A percentile compares a stretch with the other conserved stretches of the same genome.
Conservation (phyloP, 2,113 vertebrate genomes). For the Procapra przewalskii region DNA sequence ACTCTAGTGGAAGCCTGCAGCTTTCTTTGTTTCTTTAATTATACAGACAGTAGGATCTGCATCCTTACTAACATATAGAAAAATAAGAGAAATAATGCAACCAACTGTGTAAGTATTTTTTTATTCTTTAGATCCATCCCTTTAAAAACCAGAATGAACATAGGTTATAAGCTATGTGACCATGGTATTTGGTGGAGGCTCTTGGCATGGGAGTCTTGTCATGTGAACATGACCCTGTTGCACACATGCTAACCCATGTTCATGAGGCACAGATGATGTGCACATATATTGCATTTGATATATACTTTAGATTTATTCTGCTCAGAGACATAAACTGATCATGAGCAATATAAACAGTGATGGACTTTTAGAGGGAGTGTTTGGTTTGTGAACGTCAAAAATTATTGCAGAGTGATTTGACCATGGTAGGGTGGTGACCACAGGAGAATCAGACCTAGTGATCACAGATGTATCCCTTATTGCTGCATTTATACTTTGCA, state of each 20-base stretch:
- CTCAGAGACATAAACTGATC: background rate
- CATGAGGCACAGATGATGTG: background rate
- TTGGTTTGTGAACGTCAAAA: background rate
- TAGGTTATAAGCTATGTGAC: background rate
- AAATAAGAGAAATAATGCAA: slow-evolving; percentile 69
- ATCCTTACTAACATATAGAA: slow-evolving; percentile 72
- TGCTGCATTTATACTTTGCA: background rate
- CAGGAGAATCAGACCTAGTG: background rate
- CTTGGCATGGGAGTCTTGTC: background rate
- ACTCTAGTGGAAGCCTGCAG: slow-evolving; percentile 58
- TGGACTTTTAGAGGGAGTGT: background rate
- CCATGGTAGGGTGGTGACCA: background rate
- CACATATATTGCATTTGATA: background rate
- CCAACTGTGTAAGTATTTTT: slow-evolving; percentile 70
- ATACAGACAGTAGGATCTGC: slow-evolving; percentile 65
- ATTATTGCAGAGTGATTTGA: background rate
- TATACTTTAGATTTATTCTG: background rate
- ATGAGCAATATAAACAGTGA: background rate
- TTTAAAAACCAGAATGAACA: slow-evolving; percentile 42
- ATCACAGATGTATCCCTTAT: background rate
- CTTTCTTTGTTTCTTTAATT: slow-evolving; percentile 72
- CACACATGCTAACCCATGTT: background rate
- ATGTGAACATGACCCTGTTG: background rate
- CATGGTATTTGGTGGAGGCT: background rate
- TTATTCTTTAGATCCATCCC: slow-evolving; percentile 57